A percentile compares a stretch with the other conserved stretches of the same genome.
Conservation (phyloP, 2,113 vertebrate genomes). For the Micromys minutus region DNA sequence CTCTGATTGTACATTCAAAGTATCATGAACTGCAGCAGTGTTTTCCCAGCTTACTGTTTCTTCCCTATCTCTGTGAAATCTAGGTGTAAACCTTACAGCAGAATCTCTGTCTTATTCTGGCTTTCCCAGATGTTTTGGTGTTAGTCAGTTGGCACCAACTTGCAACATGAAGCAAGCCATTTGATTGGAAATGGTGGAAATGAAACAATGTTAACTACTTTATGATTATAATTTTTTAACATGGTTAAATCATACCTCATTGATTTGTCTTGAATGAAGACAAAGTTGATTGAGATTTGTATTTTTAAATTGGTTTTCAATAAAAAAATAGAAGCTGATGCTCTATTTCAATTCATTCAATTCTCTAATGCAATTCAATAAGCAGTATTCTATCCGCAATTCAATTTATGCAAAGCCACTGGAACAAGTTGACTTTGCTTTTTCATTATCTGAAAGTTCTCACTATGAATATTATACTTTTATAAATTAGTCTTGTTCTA, state of each 20-base stretch:
- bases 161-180: background rate
- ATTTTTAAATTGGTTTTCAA: constrained; percentile 17
- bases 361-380: background rate
- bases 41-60: background rate
- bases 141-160: background rate
- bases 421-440: background rate
- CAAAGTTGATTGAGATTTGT: background rate
- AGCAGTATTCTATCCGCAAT: constrained; percentile 24
- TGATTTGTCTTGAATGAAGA: background rate
- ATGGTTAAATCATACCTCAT: constrained; percentile 7
- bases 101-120: background rate
- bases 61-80: background rate
- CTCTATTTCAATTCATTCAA: background rate
- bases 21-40: background rate
- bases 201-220: background rate
- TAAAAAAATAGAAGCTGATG: background rate
- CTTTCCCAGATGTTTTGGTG: background rate
- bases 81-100: background rate
- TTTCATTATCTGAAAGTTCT: background rate
- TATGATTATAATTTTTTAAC: background rate
- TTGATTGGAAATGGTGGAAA: background rate
- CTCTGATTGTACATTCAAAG: background rate
- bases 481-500: background rate
- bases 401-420: constrained; percentile 6
- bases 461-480: background rate